Percentiles rank a stretch among this genome's conserved stretches.
Conservation (phyloP, 2,113 vertebrate species). For the Xenopus borealis region DNA sequence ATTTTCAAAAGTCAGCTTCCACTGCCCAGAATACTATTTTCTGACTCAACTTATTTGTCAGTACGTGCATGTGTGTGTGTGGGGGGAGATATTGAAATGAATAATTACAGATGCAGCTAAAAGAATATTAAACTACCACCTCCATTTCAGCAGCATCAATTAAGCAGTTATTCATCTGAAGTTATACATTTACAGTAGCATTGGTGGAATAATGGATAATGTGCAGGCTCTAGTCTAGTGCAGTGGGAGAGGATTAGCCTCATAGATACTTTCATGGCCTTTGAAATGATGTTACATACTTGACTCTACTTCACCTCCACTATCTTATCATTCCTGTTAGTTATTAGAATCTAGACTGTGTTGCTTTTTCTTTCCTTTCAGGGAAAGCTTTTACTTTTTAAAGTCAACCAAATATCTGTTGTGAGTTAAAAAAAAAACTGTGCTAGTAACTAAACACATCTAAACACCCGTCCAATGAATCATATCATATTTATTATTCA, state of each 20-base stretch:
- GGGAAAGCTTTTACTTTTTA: too few relatives aligned
- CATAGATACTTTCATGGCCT: background rate
- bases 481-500: too few relatives aligned
- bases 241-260: slow-evolving; percentile 3
- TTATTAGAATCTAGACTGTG: background rate
- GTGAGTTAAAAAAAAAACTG: too few relatives aligned
- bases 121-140: background rate
- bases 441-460: too few relatives aligned
- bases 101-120: background rate
- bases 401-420: too few relatives aligned
- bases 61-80: background rate
- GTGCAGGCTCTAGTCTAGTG: too few relatives aligned
- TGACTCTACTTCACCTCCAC: slow-evolving; percentile 7
- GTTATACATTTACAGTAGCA: too few relatives aligned
- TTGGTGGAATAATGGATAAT: too few relatives aligned
- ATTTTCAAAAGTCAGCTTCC: slow-evolving; percentile 30
- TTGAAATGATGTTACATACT: slow-evolving; percentile 7
- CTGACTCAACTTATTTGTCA: background rate
- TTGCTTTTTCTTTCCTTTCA: background rate
- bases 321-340: background rate
- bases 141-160: too few relatives aligned
- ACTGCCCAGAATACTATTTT: background rate
- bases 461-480: too few relatives aligned
- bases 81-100: background rate
- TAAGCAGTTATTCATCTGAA: too few relatives aligned